A percentile compares a stretch with the other conserved stretches of the same genome.
These are phyloP conservation scores for Melieria crassipennis DNA, from an alignment of 2,888 invertebrate genomes.

Conservation along the genomic window DNA sequence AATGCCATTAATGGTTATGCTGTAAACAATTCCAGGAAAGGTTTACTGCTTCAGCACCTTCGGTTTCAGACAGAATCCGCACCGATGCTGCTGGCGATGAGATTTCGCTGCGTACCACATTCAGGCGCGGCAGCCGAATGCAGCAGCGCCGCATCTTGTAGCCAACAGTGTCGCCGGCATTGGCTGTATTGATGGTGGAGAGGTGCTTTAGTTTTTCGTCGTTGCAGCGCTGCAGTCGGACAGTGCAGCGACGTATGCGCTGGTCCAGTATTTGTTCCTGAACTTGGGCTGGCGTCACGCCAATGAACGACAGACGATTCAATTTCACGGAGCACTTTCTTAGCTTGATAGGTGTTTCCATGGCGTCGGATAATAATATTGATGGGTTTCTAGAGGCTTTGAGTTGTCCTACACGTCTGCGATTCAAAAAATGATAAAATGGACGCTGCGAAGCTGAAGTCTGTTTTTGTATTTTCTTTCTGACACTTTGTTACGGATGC, in stretches of 20 bases:
- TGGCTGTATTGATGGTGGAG: background rate
- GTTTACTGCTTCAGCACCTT: background rate
- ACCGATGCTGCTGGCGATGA: conserved; percentile 53
- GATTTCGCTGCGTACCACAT: conserved; percentile 50
- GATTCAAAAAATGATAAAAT: too few relatives aligned
- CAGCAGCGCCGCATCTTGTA: conserved; percentile 48
- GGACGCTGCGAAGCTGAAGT: too few relatives aligned
- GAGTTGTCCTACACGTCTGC: too few relatives aligned
- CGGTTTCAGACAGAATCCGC: conserved; percentile 27
- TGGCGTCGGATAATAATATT: background rate
- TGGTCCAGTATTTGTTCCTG: conserved; percentile 42
- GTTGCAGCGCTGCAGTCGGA: conserved; percentile 49
- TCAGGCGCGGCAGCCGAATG: conserved; percentile 53
- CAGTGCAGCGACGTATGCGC: conserved; percentile 53
- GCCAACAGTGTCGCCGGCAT: background rate
- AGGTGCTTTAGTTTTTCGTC: background rate
- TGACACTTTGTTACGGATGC: too few relatives aligned
- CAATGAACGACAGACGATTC: conserved; percentile 49
- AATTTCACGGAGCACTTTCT: conserved; percentile 52
- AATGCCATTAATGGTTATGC: too few relatives aligned
- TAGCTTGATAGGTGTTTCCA: conserved; percentile 38
- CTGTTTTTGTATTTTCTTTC: too few relatives aligned
- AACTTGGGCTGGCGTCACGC: conserved; percentile 35
- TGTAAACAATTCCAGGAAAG: too few relatives aligned
- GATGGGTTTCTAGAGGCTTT: too few relatives aligned